phyloP scores from a whole-genome alignment of 1,140 invertebrate genomes.

The Augochlora pura region DNA sequence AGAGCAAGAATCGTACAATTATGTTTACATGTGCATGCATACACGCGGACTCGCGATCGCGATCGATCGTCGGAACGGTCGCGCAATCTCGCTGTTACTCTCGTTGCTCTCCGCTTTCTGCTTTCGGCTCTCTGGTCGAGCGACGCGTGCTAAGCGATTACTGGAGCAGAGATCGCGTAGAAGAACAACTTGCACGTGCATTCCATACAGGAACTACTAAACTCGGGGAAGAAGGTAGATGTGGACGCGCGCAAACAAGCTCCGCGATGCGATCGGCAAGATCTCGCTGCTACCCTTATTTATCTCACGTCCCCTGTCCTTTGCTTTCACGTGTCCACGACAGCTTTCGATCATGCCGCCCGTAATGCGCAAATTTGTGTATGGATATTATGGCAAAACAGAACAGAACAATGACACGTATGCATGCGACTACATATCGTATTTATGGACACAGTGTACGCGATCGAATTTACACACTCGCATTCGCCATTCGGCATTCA shows the following conservation, averaged over 20 bases:
- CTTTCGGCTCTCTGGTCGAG: too few relatives aligned
- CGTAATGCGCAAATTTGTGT: not conserved
- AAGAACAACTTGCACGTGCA: constrained; percentile 15
- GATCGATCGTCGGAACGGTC: too few relatives aligned
- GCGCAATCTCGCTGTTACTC: too few relatives aligned
- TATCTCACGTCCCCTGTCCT: too few relatives aligned
- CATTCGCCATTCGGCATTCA: constrained; percentile 7
- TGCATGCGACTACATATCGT: not conserved
- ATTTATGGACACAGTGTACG: too few relatives aligned
- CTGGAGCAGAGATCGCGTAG: too few relatives aligned
- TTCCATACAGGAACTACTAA: not conserved
- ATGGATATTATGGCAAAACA: not conserved
- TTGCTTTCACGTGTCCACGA: too few relatives aligned
- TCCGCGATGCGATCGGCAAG: constrained; percentile 5
- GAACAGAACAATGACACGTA: not conserved
- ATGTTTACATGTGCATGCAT: too few relatives aligned
- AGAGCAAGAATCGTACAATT: not conserved
- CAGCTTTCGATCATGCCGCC: not conserved
- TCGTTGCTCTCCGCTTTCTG: too few relatives aligned
- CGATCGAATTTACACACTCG: not conserved
- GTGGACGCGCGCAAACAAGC: not conserved
- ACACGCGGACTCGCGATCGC: too few relatives aligned
- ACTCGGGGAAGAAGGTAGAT: not conserved
- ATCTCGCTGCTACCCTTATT: not conserved
- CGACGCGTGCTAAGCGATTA: too few relatives aligned